phyloP scores from a whole-genome alignment of 2,797 vertebrate genomes.

The Poecilia gillii region DNA sequence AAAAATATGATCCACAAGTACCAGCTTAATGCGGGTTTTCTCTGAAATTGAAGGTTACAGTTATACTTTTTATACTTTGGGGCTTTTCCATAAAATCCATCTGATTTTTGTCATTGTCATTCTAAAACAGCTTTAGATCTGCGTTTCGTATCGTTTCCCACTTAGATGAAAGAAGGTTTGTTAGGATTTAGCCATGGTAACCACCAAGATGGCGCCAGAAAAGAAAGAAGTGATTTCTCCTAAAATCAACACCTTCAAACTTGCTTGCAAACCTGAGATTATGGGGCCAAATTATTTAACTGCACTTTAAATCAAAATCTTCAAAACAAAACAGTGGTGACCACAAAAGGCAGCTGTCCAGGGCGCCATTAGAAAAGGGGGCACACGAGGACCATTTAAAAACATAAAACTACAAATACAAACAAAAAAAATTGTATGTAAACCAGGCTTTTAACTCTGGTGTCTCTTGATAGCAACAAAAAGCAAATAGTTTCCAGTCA shows the following conservation, averaged over 20 bases:
- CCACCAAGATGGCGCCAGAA: neutral
- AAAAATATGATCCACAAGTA: neutral
- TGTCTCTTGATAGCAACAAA: neutral
- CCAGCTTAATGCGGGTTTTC: neutral
- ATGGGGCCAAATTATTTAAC: neutral
- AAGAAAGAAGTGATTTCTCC: too few relatives aligned
- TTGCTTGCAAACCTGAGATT: neutral
- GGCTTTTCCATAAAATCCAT: neutral
- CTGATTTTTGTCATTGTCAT: neutral
- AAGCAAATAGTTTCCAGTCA: neutral
- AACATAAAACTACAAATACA: neutral
- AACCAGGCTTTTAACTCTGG: neutral
- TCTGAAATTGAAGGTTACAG: neutral
- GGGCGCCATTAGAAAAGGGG: neutral
- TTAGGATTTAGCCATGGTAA: neutral
- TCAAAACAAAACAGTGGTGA: neutral
- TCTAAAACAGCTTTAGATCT: neutral
- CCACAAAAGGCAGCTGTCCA: neutral
- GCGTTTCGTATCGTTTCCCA: neutral
- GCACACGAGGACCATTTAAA: neutral
- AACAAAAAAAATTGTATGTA: neutral
- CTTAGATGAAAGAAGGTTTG: neutral
- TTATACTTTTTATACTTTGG: too few relatives aligned
- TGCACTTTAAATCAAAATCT: neutral
- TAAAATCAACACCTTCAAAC: too few relatives aligned